Evolutionary conservation across 2,888 invertebrate genomes (phyloP), one percentile per base, ranked within the genome.

Genomic region (Xanthia togata): DNA sequence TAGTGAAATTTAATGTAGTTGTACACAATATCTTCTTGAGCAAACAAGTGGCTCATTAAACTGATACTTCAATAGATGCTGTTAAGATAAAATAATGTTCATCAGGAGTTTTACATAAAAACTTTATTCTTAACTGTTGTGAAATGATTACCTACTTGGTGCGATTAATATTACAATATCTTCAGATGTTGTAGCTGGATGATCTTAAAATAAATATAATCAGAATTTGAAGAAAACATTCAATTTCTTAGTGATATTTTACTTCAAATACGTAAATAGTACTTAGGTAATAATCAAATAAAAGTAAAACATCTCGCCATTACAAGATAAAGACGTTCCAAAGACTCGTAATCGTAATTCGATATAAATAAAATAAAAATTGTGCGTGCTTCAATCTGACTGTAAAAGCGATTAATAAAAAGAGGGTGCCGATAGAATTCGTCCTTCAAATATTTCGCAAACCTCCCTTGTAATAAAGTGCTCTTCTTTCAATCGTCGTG

Each of bases 371-470:
- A 71, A 73, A 80, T 79, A 35, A 78, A 82, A 23, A 55, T 70
- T 69, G 57, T 72, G 41, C 75, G 79, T 72, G 64, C 55, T 71
- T 47, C 82, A 78, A 74, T 74, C 31, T 17, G 63, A 31, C 35
- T 65, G 57, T 44, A 64, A 72, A 74, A 55, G n/a, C 35, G 60
- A 79, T 79, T 79, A 75, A 75, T 82, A 78, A 78, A 80, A 82
- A 55, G 79, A 70, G 35, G 69, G 65, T 60, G 50, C 35, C 68
- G 60, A 79, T 72, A 67, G 69, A 75, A 82, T 70, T 72, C 60
- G 44, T 72, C 62, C 69, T 75, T 70, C 65, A 69, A 79, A 82
- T 82, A 79, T 70, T 82, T 65, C 57, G 35, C 35, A 74, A 74
- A 71, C n/a, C 47, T 69, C 72, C 62, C 60, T 55, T 53, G 65